Evolutionary conservation across 2,888 invertebrate genomes (phyloP).

Genomic region (Drosophila koepferae): DNA sequence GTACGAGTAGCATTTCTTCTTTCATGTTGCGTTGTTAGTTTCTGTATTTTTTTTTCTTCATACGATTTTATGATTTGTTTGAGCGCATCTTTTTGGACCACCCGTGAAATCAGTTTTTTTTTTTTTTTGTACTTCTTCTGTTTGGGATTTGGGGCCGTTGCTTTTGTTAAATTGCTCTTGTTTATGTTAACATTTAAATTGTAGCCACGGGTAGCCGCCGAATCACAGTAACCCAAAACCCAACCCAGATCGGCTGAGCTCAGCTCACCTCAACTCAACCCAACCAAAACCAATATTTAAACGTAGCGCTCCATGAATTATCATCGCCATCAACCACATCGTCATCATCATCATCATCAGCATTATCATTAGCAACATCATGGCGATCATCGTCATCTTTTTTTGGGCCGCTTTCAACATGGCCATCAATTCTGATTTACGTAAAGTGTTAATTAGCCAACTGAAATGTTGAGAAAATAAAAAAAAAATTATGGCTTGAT

Average conservation of each 20-base stretch:
- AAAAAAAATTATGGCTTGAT: conserved; percentile 14
- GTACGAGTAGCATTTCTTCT: conserved; percentile 76
- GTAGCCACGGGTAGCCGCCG: conserved; percentile 75
- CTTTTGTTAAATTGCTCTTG: conserved; percentile 82
- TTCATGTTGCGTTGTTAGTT: conserved; percentile 77
- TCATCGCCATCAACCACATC: conserved; percentile 69
- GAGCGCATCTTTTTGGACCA: conserved; percentile 78
- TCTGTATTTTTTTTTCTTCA: conserved; percentile 56
- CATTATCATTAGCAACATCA: conserved; percentile 43
- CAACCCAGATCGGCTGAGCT: conserved; percentile 11
- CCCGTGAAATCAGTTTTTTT: conserved; percentile 77
- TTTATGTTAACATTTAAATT: conserved; percentile 84
- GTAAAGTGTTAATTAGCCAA: conserved; percentile 80
- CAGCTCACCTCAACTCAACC: conserved; percentile 23
- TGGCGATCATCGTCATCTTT: conserved; percentile 56
- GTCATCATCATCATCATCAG: conserved; percentile 42
- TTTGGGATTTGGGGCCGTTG: conserved; percentile 46
- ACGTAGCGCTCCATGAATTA: conserved; percentile 78
- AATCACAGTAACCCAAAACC: conserved; percentile 17
- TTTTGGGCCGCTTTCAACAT: conserved; percentile 72
- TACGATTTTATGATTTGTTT: conserved; percentile 82
- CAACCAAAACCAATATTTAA: conserved; percentile 79
- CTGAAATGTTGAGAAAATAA: conserved; percentile 34
- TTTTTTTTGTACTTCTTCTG: conserved; percentile 25
- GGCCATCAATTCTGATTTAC: conserved; percentile 79